These are phyloP conservation scores for Geodia barretti DNA, from an alignment of 37 sponge, comb jelly and placozoan species.

Conservation along the genomic window DNA sequence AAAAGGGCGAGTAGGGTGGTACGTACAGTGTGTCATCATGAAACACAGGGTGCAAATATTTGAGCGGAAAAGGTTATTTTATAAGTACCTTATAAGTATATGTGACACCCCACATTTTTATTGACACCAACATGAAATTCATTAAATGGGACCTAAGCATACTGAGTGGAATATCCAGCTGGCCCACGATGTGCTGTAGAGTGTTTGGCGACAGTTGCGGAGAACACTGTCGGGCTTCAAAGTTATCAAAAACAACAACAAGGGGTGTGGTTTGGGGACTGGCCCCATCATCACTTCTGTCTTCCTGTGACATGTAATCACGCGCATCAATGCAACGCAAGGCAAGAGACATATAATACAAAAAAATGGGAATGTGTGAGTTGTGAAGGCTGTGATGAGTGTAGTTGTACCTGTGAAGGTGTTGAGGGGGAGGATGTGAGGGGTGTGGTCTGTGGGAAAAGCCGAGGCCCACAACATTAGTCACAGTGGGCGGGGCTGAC, in stretches of 20 bases:
- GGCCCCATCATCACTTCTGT: slow-evolving; percentile 5
- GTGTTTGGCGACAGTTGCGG: slow-evolving; percentile 86
- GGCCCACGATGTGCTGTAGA: slow-evolving; percentile 93
- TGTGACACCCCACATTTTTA: neutral
- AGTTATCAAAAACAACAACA: too few relatives aligned
- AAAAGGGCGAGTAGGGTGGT: too few relatives aligned
- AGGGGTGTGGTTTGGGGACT: slow-evolving; percentile 74
- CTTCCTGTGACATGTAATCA: too few relatives aligned
- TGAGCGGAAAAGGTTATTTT: neutral
- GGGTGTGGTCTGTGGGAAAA: slow-evolving; percentile 51
- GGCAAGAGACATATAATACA: too few relatives aligned
- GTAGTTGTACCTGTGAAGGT: neutral
- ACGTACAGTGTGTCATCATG: too few relatives aligned
- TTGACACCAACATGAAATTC: too few relatives aligned
- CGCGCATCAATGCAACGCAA: neutral
- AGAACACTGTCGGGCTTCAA: slow-evolving; percentile 79
- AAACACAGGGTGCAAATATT: neutral
- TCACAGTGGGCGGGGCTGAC: slow-evolving; percentile 45
- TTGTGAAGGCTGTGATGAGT: too few relatives aligned
- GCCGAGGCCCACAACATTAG: slow-evolving; percentile 77
- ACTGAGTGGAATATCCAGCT: slow-evolving; percentile 93
- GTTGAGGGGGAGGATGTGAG: neutral
- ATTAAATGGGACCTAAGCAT: slow-evolving; percentile 20
- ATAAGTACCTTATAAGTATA: neutral
- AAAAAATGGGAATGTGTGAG: too few relatives aligned